Evolutionary conservation across 2,888 invertebrate species (phyloP).

Genomic region (Villa cingulata): DNA sequence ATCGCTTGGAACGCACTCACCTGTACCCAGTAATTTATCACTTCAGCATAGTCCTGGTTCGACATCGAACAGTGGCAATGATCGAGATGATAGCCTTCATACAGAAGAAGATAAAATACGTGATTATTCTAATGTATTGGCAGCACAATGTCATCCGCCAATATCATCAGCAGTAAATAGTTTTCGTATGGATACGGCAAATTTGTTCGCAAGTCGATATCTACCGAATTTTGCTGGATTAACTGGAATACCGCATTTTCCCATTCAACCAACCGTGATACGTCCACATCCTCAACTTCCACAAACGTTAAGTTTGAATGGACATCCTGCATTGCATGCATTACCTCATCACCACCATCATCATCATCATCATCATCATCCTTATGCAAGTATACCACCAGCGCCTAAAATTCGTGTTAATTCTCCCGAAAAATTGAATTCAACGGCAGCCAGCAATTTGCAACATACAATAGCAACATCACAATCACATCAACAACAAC

Average conservation of each 20-base stretch:
- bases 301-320: constrained; percentile 26
- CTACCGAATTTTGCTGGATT: constrained; percentile 35
- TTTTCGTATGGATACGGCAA: constrained; percentile 28
- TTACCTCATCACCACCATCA: too few species aligned
- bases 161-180: constrained; percentile 21
- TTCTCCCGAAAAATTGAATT: constrained; percentile 35
- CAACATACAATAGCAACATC: constrained; percentile 8
- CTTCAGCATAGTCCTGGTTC: constrained; percentile 36
- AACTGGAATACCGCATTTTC: constrained; percentile 34
- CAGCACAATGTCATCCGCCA: constrained; percentile 19
- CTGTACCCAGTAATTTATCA: constrained; percentile 34
- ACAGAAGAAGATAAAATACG: constrained; percentile 34
- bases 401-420: constrained; percentile 33
- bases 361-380: too few species aligned
- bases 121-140: constrained; percentile 27
- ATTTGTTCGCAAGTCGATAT: constrained; percentile 34
- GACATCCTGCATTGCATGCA: constrained; percentile 15
- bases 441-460: constrained; percentile 23
- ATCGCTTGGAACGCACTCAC: constrained; percentile 36
- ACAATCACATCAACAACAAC: too few species aligned
- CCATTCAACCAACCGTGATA: constrained; percentile 34
- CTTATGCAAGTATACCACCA: constrained; percentile 24
- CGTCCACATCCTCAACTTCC: constrained; percentile 35
- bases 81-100: constrained; percentile 32
- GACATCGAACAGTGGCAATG: constrained; percentile 35